Evolutionary conservation across 2,888 invertebrate genomes (phyloP), one percentile per base, ranked within the genome.

Genomic region (Caenorhabditis sp.): DNA sequence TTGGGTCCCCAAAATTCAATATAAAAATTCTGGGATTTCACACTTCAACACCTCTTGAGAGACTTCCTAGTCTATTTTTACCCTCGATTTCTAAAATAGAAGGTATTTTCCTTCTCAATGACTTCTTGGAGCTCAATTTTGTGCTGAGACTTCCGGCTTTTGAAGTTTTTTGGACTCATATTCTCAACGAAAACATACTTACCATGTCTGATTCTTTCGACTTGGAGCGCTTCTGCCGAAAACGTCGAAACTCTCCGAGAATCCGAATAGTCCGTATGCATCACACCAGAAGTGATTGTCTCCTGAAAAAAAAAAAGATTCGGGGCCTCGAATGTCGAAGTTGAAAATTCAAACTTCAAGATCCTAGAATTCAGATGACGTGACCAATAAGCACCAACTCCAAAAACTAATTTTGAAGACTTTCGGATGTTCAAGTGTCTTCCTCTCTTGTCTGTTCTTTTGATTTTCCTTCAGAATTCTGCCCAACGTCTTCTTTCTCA

Each of bases 251-350:
- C 83, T 68, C 61, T 85, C 82, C 54, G 61, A 74, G 47, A 87
- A 86, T 14, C 82, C 85, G 77, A 85, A 85, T 3, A 88, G 81
- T 12, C 86, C 88, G 54, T 88, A 87, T 24, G 80, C 87, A 63
- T 88, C 88, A 74, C 88, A 88, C 88, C 88, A 88, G 59, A 87
- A 87, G 70, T 88, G 87, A 47, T 47, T 54, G 76, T 88, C 85
- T 54, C 85, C 88, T 88, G 76, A 41, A 87, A 66, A 19, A 10
- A 6, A 35, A 24, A n/a, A 56, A 56, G 26, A 28, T 56, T 22
- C 1, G 51, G 12, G 6, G 16, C 10, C 10, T 8, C 7, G 56
- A 56, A 28, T 44, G 5, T 47, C n/a, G 1, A 19, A n/a, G 4
- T 58, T 58, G 0, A 8, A 14, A 58, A 31, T 58, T 6, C 12